Evolutionary conservation across 2,797 vertebrate species (phyloP).

Genomic region (Tapirus indicus): DNA sequence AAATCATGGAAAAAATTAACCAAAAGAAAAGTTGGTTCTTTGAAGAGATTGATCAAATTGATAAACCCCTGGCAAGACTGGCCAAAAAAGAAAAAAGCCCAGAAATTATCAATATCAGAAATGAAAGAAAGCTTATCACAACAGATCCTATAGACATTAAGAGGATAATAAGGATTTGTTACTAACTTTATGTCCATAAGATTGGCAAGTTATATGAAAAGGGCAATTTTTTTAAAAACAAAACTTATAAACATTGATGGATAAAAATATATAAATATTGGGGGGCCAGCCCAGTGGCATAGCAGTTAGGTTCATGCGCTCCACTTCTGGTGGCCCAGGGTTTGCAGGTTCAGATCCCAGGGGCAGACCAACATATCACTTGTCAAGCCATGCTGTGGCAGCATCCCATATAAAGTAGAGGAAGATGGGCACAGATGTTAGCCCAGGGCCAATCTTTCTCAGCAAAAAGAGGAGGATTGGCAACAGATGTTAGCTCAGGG

Average conservation of each 20-base stretch:
- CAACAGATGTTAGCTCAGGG: too few relatives aligned
- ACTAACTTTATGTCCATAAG: neutral
- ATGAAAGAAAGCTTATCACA: neutral
- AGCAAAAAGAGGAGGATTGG: too few relatives aligned
- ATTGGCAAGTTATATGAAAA: neutral
- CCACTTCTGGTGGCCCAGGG: too few relatives aligned
- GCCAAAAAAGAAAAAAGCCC: neutral
- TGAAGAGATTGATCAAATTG: neutral
- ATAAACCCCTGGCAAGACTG: neutral
- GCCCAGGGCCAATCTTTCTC: too few relatives aligned
- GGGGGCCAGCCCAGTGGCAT: too few relatives aligned
- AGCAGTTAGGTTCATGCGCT: too few relatives aligned
- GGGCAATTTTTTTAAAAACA: neutral
- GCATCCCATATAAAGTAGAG: too few relatives aligned
- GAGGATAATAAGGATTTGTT: neutral
- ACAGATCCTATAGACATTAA: neutral
- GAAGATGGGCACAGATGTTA: too few relatives aligned
- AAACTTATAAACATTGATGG: neutral
- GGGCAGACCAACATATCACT: too few relatives aligned
- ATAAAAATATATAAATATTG: neutral
- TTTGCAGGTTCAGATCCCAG: too few relatives aligned
- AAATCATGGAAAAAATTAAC: neutral
- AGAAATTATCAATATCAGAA: neutral
- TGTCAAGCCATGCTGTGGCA: too few relatives aligned
- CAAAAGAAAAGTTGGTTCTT: neutral